Evolutionary conservation across 2,888 invertebrate species (phyloP), one percentile per base, ranked within the genome.

Genomic region (Camptogramma bilineatum): DNA sequence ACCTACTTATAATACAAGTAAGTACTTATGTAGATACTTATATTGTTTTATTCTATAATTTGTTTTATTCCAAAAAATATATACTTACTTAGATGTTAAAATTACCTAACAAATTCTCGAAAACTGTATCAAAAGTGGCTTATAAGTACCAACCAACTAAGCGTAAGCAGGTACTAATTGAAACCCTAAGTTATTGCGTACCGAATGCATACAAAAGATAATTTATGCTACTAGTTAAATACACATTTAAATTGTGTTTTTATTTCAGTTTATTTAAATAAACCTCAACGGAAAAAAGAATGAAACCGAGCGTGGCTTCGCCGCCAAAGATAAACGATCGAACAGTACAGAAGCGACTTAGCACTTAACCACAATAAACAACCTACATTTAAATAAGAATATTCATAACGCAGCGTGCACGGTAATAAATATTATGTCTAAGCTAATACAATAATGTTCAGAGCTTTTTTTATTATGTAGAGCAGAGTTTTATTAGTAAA

Each of bases 281-380:
- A 73, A 71, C 69, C 73, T 69, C 56, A 34, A 68, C 69, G 70
- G 71, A 74, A n/a, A 72, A 72, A 77, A 76, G 77, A 77, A 76
- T 72, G 72, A 72, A 75, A 66, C 74, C 79, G 71, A 76, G 77
- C 80, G 75, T 78, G 75, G 71, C 73, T 72, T 72, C 72, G 66
- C 68, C 52, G 72, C 68, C 84, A 82, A 76, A 83, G 84, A 85
- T 75, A 79, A 83, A 80, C 76, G 65, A 76, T 70, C 65, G 59
- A 66, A 74, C 70, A 71, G 72, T 69, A 67, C 72, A 83, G 82
- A 81, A 71, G 68, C 69, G 72, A 59, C 62, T 47, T 39, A 19
- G 46, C 52, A 42, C 55, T 55, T 66, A 56, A 51, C 39, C 31
- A 56, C 66, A 66, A 66, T 59, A 66, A 75, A 75, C 42, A 55